Evolutionary conservation across 2,888 invertebrate species (phyloP).

Genomic region (Encarsia formosa): DNA sequence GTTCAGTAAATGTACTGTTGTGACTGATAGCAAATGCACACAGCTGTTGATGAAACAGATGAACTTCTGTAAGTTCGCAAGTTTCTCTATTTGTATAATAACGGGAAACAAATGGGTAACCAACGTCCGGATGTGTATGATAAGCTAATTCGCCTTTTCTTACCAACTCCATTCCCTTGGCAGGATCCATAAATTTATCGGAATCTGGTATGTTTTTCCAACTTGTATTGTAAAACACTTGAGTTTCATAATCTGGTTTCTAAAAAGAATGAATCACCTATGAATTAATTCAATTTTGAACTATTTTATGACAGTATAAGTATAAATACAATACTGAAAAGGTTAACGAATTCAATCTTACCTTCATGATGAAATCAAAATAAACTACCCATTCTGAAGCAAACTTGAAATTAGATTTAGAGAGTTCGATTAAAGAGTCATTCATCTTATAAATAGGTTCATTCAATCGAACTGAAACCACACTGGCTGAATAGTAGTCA

Average conservation of each 20-base stretch:
- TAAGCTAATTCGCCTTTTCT: conserved; percentile 39
- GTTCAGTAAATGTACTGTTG: conserved; percentile 2
- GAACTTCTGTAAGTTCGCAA: conserved; percentile 35
- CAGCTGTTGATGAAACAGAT: conserved; percentile 10
- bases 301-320: no score
- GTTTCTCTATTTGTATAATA: conserved; percentile 38
- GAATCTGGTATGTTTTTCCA: conserved; percentile 37
- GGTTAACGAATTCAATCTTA: conserved; percentile 27
- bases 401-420: conserved; percentile 34
- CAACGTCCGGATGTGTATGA: conserved; percentile 40
- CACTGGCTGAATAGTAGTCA: conserved; percentile 43
- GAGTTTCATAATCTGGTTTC: conserved; percentile 38
- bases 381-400: conserved; percentile 39
- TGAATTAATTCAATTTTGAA: no score
- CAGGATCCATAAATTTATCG: conserved; percentile 33
- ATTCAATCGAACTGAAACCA: conserved; percentile 42
- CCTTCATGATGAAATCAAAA: conserved; percentile 32
- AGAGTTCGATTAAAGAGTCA: conserved; percentile 40
- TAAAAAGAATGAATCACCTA: conserved; percentile 14
- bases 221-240: conserved; percentile 23
- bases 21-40: conserved; percentile 1
- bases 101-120: conserved; percentile 38
- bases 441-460: conserved; percentile 44
- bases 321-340: no score
- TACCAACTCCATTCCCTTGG: conserved; percentile 37